phyloP scores from a whole-genome alignment of 2,797 vertebrate species.

The Galagoides demidoff region DNA sequence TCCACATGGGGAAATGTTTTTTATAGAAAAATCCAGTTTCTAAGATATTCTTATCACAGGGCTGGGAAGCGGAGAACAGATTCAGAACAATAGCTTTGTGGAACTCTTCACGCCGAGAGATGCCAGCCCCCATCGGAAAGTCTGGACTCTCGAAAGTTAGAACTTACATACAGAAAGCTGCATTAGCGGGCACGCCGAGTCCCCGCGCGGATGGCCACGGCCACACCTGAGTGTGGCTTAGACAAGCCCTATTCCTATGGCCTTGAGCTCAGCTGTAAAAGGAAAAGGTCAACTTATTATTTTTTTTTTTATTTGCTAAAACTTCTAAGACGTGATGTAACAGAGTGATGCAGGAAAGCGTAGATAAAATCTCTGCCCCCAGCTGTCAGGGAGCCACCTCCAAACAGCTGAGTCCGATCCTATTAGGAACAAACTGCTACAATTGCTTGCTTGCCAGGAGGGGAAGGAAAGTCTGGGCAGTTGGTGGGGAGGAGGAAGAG shows the following conservation, averaged over 20 bases:
- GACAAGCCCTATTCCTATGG: fast-evolving
- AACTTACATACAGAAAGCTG: background rate
- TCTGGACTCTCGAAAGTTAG: background rate
- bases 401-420: background rate
- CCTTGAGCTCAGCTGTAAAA: background rate
- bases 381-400: background rate
- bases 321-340: background rate
- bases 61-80: conserved; percentile 46
- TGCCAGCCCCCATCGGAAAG: background rate
- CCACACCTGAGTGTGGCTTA: background rate
- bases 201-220: background rate
- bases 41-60: conserved; percentile 67
- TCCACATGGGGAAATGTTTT: conserved; percentile 69
- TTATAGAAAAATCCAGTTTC: conserved; percentile 76
- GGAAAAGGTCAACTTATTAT: background rate
- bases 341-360: background rate
- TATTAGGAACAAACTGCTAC: background rate
- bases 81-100: conserved; percentile 54
- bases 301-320: background rate
- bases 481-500: background rate
- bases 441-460: background rate
- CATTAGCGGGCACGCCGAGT: fast-evolving
- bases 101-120: background rate
- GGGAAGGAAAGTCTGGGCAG: background rate
- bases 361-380: background rate